These are phyloP conservation scores for Sericinus montela DNA, from an alignment of 2,888 invertebrate genomes.

Conservation along the genomic window DNA sequence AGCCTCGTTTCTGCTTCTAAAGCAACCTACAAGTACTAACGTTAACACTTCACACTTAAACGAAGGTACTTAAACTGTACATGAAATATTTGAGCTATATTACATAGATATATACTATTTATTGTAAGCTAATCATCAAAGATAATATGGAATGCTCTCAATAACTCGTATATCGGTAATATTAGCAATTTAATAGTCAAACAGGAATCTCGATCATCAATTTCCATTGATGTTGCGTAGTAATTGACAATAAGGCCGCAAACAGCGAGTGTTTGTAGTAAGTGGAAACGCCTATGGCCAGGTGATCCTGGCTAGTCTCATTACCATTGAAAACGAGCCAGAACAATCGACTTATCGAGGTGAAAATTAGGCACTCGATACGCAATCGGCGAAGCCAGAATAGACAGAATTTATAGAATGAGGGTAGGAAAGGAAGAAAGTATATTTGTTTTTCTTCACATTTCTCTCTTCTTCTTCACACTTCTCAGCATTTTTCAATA, in stretches of 20 bases:
- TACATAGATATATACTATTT: neutral
- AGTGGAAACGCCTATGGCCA: constrained; percentile 26
- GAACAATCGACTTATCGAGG: constrained; percentile 12
- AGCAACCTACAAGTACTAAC: no score
- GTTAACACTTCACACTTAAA: no score
- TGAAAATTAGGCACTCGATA: neutral
- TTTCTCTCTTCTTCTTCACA: no score
- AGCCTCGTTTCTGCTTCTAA: no score
- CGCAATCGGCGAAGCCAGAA: neutral
- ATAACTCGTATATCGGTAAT: neutral
- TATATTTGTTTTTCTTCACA: no score
- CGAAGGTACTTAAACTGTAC: no score
- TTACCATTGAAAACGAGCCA: constrained; percentile 16
- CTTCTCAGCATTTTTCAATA: no score
- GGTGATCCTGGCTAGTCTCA: constrained; percentile 10
- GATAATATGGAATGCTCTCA: neutral
- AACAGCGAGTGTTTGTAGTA: constrained; percentile 28
- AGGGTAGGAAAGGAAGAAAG: no score
- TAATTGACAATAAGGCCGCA: constrained; percentile 30
- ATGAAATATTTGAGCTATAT: no score
- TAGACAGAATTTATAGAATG: neutral
- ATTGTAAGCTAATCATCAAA: constrained; percentile 9
- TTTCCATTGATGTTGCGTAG: constrained; percentile 24
- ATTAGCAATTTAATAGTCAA: constrained; percentile 18
- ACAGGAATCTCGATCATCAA: constrained; percentile 17